Percentiles rank a stretch among this genome's conserved stretches.
phyloP scores from a whole-genome alignment of 2,113 vertebrate species.

The Myrmecophaga tridactyla region DNA sequence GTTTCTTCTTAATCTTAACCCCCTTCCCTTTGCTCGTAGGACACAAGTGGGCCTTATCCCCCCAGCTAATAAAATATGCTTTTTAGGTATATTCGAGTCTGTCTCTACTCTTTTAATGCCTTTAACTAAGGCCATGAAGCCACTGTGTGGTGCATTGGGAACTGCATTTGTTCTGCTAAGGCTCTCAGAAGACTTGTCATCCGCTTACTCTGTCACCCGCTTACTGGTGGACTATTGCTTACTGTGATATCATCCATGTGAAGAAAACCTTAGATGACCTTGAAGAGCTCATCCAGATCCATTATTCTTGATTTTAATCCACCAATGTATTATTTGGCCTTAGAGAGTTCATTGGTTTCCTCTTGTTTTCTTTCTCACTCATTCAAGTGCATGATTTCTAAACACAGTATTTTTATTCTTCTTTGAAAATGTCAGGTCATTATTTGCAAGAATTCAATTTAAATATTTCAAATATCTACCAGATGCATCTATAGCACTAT shows the following conservation, averaged over 20 bases:
- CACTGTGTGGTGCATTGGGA: neutral
- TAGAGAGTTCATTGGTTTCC: neutral
- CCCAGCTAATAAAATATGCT: neutral
- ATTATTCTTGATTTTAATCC: neutral
- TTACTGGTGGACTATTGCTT: neutral
- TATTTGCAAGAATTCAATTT: neutral
- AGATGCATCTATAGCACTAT: neutral
- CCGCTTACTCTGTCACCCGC: neutral
- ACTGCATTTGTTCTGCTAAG: neutral
- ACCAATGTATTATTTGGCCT: neutral
- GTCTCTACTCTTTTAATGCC: neutral
- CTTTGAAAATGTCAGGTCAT: neutral
- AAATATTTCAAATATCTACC: neutral
- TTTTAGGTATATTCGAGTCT: neutral
- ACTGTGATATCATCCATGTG: neutral
- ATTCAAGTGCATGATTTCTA: neutral
- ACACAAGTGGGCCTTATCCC: neutral
- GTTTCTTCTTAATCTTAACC: neutral
- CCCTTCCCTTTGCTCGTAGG: neutral
- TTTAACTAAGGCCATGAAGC: neutral
- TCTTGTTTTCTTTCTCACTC: neutral
- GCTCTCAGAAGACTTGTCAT: neutral
- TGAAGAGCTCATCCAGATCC: neutral
- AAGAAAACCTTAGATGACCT: neutral
- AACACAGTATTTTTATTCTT: neutral